Base-by-base conservation (phyloP, 2,113 vertebrate species). In the Plestiodon gilberti region DNA sequence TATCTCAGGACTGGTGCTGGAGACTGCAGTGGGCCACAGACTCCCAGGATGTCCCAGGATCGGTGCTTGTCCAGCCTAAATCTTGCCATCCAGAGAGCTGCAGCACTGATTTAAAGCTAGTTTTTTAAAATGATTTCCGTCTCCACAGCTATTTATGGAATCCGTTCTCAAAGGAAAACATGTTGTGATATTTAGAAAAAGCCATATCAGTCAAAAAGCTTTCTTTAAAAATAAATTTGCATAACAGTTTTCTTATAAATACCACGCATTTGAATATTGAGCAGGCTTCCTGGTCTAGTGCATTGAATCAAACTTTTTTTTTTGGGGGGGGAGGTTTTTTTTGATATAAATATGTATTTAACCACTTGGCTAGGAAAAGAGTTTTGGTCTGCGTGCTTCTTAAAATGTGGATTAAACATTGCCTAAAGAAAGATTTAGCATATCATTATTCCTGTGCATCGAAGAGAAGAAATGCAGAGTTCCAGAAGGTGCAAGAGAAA, bases 271-370 rank as follows among this genome's bases (percentile, higher is more conserved):
- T 71, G 62, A 62, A 81, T 74, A 86, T 81, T 86, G 81, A 86
- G 40, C 85, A 62, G 40, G 14, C 52, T 85, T 17, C 52, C 83
- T 57, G 48, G 33, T 35, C 57, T 81, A 25, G 43, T 23, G 40
- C 38, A 80, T 30, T 73, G 77, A 86, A 86, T 64, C 69, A 52
- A 74, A 64, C 38, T 64, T 35, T n/a, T n/a, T n/a, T n/a, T n/a
- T n/a, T 74, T 85, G 77, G 25, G 70, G 1, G 59, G 67, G 11
- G 2, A 70, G 38, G 28, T n/a, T n/a, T n/a, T n/a, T n/a, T n/a
- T 38, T 13, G 78, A 74, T 73, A 86, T 86, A 86, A 86, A 86
- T 86, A 86, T 81, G 85, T 74, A 86, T 81, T 86, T 86, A 81
- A 81, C 69, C 69, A 81, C 22, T 86, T n/a, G 35, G 69, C 59